Base-by-base conservation (phyloP, 2,888 invertebrate genomes). In the Agrotis clavis region DNA sequence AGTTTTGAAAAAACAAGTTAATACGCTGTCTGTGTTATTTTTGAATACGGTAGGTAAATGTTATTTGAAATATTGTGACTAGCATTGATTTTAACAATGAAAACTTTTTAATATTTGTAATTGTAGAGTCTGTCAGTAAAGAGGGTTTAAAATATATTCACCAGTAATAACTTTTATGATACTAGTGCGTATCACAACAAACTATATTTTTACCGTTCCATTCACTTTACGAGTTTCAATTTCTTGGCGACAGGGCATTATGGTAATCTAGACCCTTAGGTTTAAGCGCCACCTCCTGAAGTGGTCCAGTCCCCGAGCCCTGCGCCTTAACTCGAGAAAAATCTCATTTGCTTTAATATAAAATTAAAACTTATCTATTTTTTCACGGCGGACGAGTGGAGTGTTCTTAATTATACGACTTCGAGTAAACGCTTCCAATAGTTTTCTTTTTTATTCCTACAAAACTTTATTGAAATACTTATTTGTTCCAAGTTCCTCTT, bases 381-480 rank as follows among this genome's bases (percentile, higher is more conserved):
- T 77, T 72, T 54, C 68, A 67, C 73, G 76, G 73, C 60, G 51
- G 71, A 69, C 69, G 62, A 74, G 61, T 59, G 66, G 67, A 70
- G 71, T 86, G 87, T 85, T 82, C 87, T 89, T 83, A 88, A 89
- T 89, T 87, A 87, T 81, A 68, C 67, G 69, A 41, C 76, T 81
- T 73, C 72, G 62, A 78, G 82, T 82, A 85, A 77, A 81, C 79
- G 65, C 72, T 77, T 70, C 30, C 59, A 74, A 73, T 77, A 87
- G 84, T 86, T 88, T 87, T 86, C 84, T 87, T 86, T 84, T 86
- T 83, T 86, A 83, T 81, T 85, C 81, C 83, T 74, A 83, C 70
- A 71, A 65, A 67, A 83, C 77, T 85, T 83, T 86, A 89, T 87
- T 85, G 83, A 87, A 86, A 82, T 77, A 83, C 81, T 85, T 86